These are phyloP conservation scores for Euwallacea fornicatus DNA, from an alignment of 1,140 invertebrate genomes.

Conservation along the genomic window DNA sequence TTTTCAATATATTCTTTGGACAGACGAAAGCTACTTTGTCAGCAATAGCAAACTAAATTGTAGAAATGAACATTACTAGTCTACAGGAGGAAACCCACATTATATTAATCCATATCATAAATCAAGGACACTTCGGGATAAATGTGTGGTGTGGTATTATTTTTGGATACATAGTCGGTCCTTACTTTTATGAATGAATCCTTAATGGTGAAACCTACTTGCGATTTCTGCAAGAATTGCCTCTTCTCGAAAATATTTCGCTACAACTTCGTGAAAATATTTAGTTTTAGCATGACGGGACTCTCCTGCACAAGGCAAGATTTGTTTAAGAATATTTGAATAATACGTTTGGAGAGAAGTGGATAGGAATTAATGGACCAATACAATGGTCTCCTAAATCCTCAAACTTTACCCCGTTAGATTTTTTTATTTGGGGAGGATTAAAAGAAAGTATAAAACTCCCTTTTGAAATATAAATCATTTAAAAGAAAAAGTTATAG, in stretches of 20 bases:
- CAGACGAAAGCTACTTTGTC: conserved; percentile 13
- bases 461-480: background rate
- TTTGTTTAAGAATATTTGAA: conserved; percentile 10
- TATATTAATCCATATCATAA: background rate
- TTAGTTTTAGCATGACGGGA: conserved; percentile 18
- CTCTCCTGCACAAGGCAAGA: conserved; percentile 15
- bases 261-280: conserved; percentile 11
- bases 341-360: conserved; percentile 5
- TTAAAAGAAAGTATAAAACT: conserved; percentile 10
- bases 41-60: conserved; percentile 9
- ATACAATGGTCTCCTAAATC: conserved; percentile 11
- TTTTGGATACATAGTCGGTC: conserved; percentile 7
- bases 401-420: conserved; percentile 5
- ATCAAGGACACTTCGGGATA: conserved; percentile 5
- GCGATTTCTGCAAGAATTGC: conserved; percentile 16
- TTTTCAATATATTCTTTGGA: conserved; percentile 17
- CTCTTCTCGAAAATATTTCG: conserved; percentile 7
- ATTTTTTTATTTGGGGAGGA: conserved; percentile 1
- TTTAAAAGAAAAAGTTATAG: background rate
- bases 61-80: conserved; percentile 9
- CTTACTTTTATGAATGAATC: conserved; percentile 15
- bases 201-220: conserved; percentile 10
- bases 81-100: conserved; percentile 6
- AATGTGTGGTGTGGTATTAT: conserved; percentile 19
- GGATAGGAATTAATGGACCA: conserved; percentile 21